Conservation (phyloP, 2,113 vertebrate genomes). For the Serinus canaria region DNA sequence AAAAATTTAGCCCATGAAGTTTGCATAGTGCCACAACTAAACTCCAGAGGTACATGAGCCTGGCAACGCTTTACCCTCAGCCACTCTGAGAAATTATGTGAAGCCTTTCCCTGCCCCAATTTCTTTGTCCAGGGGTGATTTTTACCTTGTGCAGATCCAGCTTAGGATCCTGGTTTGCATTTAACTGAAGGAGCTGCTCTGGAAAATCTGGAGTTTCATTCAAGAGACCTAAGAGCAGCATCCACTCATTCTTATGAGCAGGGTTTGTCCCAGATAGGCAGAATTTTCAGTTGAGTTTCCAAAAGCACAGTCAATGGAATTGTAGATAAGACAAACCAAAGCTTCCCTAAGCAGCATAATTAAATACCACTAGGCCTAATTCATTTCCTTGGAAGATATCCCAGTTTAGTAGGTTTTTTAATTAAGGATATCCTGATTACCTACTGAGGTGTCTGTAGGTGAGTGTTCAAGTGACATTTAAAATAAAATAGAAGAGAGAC, state of each 20-base stretch:
- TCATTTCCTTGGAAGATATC: constrained; percentile 28
- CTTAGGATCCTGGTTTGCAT: neutral
- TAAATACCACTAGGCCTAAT: constrained; percentile 16
- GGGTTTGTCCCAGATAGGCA: neutral
- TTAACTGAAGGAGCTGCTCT: neutral
- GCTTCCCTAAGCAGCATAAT: neutral
- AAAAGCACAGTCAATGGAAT: neutral
- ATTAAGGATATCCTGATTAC: constrained; percentile 53
- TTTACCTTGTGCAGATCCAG: neutral
- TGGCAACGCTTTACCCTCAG: neutral
- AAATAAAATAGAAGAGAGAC: neutral
- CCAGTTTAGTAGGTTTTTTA: constrained; percentile 24
- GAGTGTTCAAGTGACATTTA: constrained; percentile 1
- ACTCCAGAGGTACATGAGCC: neutral
- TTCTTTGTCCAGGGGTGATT: neutral
- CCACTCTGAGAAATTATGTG: accelerated
- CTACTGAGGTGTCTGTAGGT: neutral
- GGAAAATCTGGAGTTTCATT: neutral
- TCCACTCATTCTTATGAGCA: neutral
- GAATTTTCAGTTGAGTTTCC: neutral
- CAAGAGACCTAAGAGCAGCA: neutral
- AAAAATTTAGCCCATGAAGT: neutral
- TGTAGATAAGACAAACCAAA: neutral
- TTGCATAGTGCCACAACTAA: neutral
- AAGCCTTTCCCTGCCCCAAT: neutral